Conservation (phyloP, 2,888 invertebrate species). For the Spisula subtruncata region DNA sequence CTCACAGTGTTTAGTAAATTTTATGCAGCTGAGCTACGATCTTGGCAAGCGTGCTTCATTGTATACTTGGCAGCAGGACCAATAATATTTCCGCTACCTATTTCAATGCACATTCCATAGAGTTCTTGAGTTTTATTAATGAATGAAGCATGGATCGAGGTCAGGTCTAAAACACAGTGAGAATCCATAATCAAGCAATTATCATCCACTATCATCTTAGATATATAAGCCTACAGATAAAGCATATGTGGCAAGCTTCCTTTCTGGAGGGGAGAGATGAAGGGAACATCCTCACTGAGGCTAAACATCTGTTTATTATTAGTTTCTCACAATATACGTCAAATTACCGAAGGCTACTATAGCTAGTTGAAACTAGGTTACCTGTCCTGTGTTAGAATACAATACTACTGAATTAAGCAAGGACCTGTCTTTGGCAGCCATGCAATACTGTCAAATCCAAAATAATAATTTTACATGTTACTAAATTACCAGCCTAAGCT, state of each 20-base stretch:
- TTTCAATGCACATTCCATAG: constrained; percentile 37
- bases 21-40: constrained; percentile 16
- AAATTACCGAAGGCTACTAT: no score
- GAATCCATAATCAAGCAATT: constrained; percentile 48
- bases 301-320: constrained; percentile 14
- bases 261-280: constrained; percentile 34
- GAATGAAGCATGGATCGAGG: constrained; percentile 47
- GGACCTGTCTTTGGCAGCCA: no score
- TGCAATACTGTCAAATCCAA: no score
- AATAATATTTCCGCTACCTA: constrained; percentile 21
- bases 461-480: no score
- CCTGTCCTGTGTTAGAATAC: no score
- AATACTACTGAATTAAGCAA: no score
- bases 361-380: no score
- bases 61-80: background rate
- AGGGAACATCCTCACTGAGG: constrained; percentile 32
- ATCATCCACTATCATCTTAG: constrained; percentile 46
- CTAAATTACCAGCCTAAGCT: no score
- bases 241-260: constrained; percentile 40
- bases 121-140: constrained; percentile 48
- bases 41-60: constrained; percentile 15
- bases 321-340: background rate
- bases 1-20: constrained; percentile 25
- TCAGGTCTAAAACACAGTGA: constrained; percentile 49
- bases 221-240: constrained; percentile 29